phyloP scores from a whole-genome alignment of 2,797 vertebrate species.

The Petrocephalus sullivani region DNA sequence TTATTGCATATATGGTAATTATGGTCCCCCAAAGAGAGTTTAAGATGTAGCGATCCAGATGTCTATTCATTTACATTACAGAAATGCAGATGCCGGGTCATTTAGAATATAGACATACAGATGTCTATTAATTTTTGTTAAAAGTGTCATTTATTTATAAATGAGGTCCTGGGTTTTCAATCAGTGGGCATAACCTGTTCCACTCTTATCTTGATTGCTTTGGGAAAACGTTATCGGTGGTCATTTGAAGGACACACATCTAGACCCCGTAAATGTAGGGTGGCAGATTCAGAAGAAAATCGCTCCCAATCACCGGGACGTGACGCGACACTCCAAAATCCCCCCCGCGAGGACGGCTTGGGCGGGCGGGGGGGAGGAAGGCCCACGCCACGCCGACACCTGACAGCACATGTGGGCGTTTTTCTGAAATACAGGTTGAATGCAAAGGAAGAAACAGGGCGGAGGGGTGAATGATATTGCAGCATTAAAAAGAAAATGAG shows the following conservation, averaged over 20 bases:
- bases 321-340: neutral
- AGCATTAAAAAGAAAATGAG: neutral
- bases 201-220: neutral
- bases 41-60: neutral
- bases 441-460: neutral
- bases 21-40: constrained; percentile 3
- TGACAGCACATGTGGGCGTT: neutral
- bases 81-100: neutral
- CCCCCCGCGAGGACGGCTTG: too few species aligned
- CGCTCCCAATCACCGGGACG: neutral
- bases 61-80: neutral
- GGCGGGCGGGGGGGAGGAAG: too few species aligned
- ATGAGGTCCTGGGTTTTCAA: neutral
- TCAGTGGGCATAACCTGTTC: neutral
- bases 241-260: neutral
- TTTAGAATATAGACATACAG: neutral
- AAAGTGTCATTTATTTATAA: neutral
- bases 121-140: neutral
- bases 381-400: neutral
- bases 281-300: neutral
- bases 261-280: neutral
- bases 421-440: neutral
- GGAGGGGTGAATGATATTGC: neutral
- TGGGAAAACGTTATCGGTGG: neutral
- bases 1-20: neutral